phyloP scores from a whole-genome alignment of 2,888 invertebrate species.

The Lochmaea crataegi region DNA sequence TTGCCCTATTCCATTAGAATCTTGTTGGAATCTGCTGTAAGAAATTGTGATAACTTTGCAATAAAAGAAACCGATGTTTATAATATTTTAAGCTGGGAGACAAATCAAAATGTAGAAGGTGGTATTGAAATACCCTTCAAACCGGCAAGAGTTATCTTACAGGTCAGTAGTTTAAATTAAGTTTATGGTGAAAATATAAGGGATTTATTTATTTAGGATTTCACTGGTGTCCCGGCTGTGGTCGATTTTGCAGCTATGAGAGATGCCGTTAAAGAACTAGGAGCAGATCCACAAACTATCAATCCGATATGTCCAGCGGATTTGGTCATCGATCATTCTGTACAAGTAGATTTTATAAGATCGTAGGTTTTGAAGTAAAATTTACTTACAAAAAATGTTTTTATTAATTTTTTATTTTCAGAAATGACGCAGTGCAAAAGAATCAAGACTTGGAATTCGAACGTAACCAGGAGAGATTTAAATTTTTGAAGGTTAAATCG shows the following conservation, averaged over 20 bases:
- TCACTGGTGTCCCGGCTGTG: conserved; percentile 97
- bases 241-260: conserved; percentile 99
- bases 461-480: conserved; percentile 94
- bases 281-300: conserved; percentile 91
- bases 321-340: conserved; percentile 97
- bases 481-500: conserved; percentile 85
- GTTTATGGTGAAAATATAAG: neutral
- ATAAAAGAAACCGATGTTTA: conserved; percentile 87
- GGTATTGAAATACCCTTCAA: conserved; percentile 95
- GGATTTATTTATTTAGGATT: conserved; percentile 71
- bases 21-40: conserved; percentile 92
- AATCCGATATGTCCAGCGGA: conserved; percentile 98
- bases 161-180: conserved; percentile 69
- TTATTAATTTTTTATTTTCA: conserved; percentile 64
- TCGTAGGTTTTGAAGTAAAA: conserved; percentile 66
- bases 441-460: conserved; percentile 96
- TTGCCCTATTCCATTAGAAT: conserved; percentile 94
- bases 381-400: too few relatives aligned
- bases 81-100: conserved; percentile 90
- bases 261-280: conserved; percentile 88
- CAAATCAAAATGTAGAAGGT: conserved; percentile 73
- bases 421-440: conserved; percentile 86
- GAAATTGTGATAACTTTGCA: conserved; percentile 97
- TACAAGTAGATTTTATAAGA: conserved; percentile 94
- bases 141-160: conserved; percentile 94